Conservation (phyloP, 2,888 invertebrate species). For the Nymphalis urticae region DNA sequence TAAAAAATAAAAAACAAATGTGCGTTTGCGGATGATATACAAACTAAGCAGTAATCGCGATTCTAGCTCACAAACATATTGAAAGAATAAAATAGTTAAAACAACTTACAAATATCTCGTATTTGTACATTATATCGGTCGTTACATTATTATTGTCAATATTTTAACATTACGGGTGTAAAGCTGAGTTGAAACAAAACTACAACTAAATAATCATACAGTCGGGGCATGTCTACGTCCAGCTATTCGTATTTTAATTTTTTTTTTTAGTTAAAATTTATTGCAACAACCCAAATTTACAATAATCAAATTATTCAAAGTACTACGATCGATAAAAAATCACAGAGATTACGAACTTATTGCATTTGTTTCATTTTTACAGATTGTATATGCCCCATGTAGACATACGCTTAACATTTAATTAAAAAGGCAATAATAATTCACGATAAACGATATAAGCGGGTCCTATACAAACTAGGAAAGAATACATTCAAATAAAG, state of each 20-base stretch:
- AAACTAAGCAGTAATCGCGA: constrained; percentile 24
- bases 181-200: constrained; percentile 44
- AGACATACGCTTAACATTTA: constrained; percentile 24
- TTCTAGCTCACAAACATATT: constrained; percentile 23
- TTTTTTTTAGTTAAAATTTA: constrained; percentile 65
- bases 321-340: constrained; percentile 30
- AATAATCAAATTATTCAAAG: constrained; percentile 28
- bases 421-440: constrained; percentile 35
- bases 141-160: constrained; percentile 46
- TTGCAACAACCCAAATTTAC: constrained; percentile 78
- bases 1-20: constrained; percentile 28
- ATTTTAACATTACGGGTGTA: constrained; percentile 12
- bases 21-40: constrained; percentile 26
- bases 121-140: constrained; percentile 60
- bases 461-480: constrained; percentile 24
- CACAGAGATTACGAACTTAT: constrained; percentile 49
- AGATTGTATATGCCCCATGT: constrained; percentile 19
- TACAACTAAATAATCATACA: constrained; percentile 58
- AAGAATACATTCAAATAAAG: constrained; percentile 58
- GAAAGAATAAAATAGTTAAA: constrained; percentile 35
- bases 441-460: constrained; percentile 30
- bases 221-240: constrained; percentile 49
- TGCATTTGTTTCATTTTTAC: constrained; percentile 26
- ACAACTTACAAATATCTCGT: constrained; percentile 43
- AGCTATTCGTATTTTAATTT: constrained; percentile 53